Conservation (phyloP, 2,888 invertebrate species). For the Parapristionchus giblindavisi region DNA sequence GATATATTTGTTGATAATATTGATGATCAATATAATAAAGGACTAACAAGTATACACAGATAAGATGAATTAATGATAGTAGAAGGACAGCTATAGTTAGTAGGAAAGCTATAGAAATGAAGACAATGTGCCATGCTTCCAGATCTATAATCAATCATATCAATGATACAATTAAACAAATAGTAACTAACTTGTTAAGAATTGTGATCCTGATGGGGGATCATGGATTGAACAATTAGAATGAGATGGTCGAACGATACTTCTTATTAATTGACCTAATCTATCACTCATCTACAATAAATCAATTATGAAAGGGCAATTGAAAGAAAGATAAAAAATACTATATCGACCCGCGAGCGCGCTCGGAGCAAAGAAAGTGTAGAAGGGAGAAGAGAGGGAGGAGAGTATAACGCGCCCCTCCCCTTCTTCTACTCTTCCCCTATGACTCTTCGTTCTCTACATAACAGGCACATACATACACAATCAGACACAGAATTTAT, state of each 20-base stretch:
- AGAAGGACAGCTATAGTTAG: slow-evolving; percentile 45
- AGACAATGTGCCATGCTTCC: slow-evolving; percentile 56
- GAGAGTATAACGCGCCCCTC: background rate
- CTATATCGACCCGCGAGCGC: slow-evolving; percentile 26
- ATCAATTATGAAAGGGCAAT: background rate
- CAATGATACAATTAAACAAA: background rate
- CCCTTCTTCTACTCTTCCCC: background rate
- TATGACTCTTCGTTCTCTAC: background rate
- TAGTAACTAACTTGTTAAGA: slow-evolving; percentile 49
- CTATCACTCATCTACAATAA: slow-evolving; percentile 15
- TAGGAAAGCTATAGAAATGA: slow-evolving; percentile 54
- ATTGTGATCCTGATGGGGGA: slow-evolving; percentile 51
- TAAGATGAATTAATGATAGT: slow-evolving; percentile 20
- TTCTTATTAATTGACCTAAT: slow-evolving; percentile 9
- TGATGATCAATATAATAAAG: background rate
- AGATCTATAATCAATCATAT: slow-evolving; percentile 45
- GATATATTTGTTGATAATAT: background rate
- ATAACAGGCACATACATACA: background rate
- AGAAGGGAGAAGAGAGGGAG: background rate
- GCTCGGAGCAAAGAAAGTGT: background rate
- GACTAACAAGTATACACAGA: slow-evolving; percentile 36
- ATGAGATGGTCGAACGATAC: slow-evolving; percentile 23
- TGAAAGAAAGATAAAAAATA: background rate
- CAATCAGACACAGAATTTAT: slow-evolving; percentile 8
- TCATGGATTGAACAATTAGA: slow-evolving; percentile 52